Base-by-base conservation (phyloP, 2,113 vertebrate species). In the Platysternon megacephalum region DNA sequence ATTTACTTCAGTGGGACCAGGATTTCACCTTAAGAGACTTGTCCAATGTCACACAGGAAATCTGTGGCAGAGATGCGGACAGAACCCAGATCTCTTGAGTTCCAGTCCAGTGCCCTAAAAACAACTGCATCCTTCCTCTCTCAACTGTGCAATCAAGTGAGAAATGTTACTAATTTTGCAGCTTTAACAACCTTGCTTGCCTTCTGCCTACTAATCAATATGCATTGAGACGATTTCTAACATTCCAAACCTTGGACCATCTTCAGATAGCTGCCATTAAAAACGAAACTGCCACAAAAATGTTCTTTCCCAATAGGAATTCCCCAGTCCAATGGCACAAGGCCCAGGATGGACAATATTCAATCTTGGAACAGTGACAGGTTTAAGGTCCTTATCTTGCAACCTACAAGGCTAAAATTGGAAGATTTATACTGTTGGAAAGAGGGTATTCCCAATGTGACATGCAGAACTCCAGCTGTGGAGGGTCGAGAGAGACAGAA, bases 381-480 rank as follows among this genome's bases (percentile, higher is more conserved):
- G 84, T 61, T 87, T 91, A 74, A 96, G 93, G 87, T 92, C 86
- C 85, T 93, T 96, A 88, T 97, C 76, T 94, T 84, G 42, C 49
- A 88, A 16, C 84, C 93, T 94, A 89, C 88, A 93, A 96, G 53
- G 51, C n/a, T 88, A 1, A 97, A 95, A 95, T 91, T 93, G 72
- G 91, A 96, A 93, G 93, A 81, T 83, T 93, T 94, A 61, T 28
- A 8, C 46, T 39, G 24, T 12, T 65, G 53, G 83, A 94, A 95
- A 93, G 89, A 83, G 89, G 5, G 89, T 58, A 89, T 97, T 94
- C 82, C 61, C 91, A 82, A 88, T 72, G 52, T 92, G 93, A 92
- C 72, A 42, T 44, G n/a, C 82, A 83, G 88, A 6, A 81, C 96
- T 12, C 68, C 79, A 86, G 78, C 83, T 87, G 84, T 86, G 65